Base-by-base conservation (phyloP, 2,888 invertebrate genomes). In the Neocrepidodera transversa region DNA sequence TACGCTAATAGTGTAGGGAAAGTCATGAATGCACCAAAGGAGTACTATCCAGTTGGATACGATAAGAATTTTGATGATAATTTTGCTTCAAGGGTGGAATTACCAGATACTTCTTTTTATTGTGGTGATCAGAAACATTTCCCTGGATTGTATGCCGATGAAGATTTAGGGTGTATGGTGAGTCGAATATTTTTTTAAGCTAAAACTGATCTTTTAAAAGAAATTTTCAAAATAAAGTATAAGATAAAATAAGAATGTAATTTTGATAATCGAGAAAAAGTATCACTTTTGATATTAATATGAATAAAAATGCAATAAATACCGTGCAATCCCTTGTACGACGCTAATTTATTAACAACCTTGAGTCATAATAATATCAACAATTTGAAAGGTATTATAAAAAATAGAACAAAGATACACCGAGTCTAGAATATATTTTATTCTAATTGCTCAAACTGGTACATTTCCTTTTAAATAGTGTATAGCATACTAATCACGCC, bases 91-190 rank as follows among this genome's bases (percentile, higher is more conserved):
- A 88, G 91, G 67, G 93, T 93, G 0, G 92, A 92, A 71, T 80
- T 93, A 16, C 93, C 93, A 0, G 89, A 89, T 32, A 93, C 94
- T 0, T 87, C 84, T 59, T 94, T 94, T 79, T 87, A 90, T 63
- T 94, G 94, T 73, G 91, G 92, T 0, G 90, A 92, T 71, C 94
- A 94, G 76, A 93, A 93, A 74, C 93, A 93, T 79, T 93, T 94
- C 75, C 94, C 94, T 0, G 94, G 94, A 32, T 81, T 94, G 8
- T 94, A 94, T 68, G 93, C 91, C 0, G 94, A 94, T 71, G 91
- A 92, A 72, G 90, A 90, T 79, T 83, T 94, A 30, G 93, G 93
- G 14, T 94, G 94, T 79, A 93, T 94, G 93, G 94, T 93, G 76
- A 85, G 84, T 71, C 40, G n/a, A n/a, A n/a, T n/a, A n/a, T n/a